phyloP scores from a whole-genome alignment of 2,113 vertebrate genomes.

The Suncus etruscus region DNA sequence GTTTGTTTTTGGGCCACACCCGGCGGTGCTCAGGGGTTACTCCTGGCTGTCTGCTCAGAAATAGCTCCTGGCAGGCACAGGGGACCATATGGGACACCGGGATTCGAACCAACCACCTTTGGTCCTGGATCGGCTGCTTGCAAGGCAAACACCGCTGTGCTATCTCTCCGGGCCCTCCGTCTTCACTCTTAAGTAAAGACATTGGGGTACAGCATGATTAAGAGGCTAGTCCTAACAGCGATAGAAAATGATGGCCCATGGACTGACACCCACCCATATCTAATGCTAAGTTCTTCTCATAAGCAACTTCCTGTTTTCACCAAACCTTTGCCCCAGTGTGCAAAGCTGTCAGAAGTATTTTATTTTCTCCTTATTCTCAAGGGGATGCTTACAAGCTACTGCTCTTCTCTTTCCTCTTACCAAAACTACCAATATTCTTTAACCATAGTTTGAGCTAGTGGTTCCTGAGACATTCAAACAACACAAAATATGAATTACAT shows the following conservation, averaged over 20 bases:
- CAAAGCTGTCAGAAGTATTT: background rate
- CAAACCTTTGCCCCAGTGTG: background rate
- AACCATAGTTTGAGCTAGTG: background rate
- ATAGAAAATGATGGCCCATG: too few species aligned
- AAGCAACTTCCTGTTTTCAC: background rate
- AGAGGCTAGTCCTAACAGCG: background rate
- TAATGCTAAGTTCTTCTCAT: background rate
- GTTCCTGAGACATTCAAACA: constrained; percentile 40
- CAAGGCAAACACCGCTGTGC: too few species aligned
- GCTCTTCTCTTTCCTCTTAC: background rate
- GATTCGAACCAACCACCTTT: too few species aligned
- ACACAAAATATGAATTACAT: background rate
- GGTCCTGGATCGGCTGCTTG: too few species aligned
- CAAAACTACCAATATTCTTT: background rate
- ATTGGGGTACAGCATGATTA: too few species aligned
- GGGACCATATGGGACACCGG: too few species aligned
- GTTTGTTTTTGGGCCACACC: too few species aligned
- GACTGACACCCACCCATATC: background rate
- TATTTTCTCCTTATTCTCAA: constrained; percentile 11
- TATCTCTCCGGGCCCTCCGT: too few species aligned
- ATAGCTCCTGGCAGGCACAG: too few species aligned
- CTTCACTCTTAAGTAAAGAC: background rate
- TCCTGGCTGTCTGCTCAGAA: too few species aligned
- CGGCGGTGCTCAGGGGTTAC: too few species aligned
- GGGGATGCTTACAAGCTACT: background rate